A percentile compares a stretch with the other conserved stretches of the same genome.
Evolutionary conservation across 2,797 vertebrate species (phyloP).

Genomic region (Leptatherina wallacei): DNA sequence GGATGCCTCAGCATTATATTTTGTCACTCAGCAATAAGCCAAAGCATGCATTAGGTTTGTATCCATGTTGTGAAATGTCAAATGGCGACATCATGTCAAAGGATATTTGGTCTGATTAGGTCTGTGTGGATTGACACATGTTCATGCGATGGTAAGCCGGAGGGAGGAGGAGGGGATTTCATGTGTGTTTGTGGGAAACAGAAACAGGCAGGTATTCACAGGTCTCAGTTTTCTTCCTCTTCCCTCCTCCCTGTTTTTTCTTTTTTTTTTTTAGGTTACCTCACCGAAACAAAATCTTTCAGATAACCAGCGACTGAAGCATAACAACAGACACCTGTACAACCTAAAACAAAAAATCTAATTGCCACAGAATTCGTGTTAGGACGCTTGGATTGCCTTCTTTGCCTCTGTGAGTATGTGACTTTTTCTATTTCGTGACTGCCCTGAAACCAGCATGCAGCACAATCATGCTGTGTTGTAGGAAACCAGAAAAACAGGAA

Average conservation of each 20-base stretch:
- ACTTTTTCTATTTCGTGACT: background rate
- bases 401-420: slow-evolving; percentile 49
- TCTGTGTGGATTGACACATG: slow-evolving; percentile 14
- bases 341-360: background rate
- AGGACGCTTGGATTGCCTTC: background rate
- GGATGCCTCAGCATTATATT: background rate
- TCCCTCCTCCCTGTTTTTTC: slow-evolving; percentile 24
- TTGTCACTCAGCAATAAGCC: background rate
- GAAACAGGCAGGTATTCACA: slow-evolving; percentile 54
- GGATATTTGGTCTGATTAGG: background rate
- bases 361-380: background rate
- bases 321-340: slow-evolving; percentile 8
- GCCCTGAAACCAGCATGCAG: background rate
- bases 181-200: slow-evolving; percentile 15
- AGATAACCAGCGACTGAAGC: background rate
- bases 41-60: background rate
- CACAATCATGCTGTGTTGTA: background rate
- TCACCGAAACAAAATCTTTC: slow-evolving; percentile 22
- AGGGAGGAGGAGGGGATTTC: slow-evolving; percentile 33
- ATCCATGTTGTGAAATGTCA: slow-evolving; percentile 3
- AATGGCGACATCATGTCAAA: background rate
- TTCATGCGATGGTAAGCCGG: slow-evolving; percentile 20
- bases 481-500: slow-evolving; percentile 40
- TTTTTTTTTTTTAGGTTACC: slow-evolving; percentile 43
- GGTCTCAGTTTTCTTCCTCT: slow-evolving; percentile 61